Evolutionary conservation across 2,888 invertebrate genomes (phyloP), one percentile per base, ranked within the genome.

Genomic region (Hirtodrosophila trivittata): DNA sequence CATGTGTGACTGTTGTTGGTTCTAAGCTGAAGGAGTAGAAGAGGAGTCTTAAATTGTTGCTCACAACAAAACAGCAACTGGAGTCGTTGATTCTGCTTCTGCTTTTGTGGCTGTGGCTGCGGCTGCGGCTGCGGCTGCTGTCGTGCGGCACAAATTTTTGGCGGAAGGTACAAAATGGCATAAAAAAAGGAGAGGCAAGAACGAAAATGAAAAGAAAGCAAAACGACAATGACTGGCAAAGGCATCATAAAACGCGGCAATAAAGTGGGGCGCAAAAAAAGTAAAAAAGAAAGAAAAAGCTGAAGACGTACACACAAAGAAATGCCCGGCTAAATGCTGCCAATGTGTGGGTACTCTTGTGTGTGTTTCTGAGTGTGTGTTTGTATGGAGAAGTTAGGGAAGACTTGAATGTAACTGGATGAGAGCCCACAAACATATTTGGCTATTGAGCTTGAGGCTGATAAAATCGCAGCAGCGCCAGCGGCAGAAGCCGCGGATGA

Each of bases 201-300:
- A 51, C 39, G 69, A 69, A 59, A 56, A 55, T 59, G 41, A 5
- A 3, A 21, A 21, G 64, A 52, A 64, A 60, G 65, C 59, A 72
- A 58, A 58, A 73, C 73, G 70, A 58, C 67, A 73, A 73, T 73
- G 63, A 55, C 55, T 72, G 59, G 72, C 65, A 60, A 54, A 74
- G 60, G 64, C 54, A 54, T 65, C 78, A 63, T 80, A 73, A 83
- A 81, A 60, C 32, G 42, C 57, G 60, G 54, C 42, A 67, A 77
- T 78, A 75, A 85, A 77, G 64, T 55, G 71, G 2, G 45, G 43
- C 45, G 25, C 41, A 46, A 42, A 46, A 56, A 54, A 41, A 13
- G 42, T 39, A 13, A 8, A 37, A n/a, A 33, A 32, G 18, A 55
- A 49, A 37, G 45, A 35, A 41, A 42, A 43, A 68, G 45, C 54